phyloP scores from a whole-genome alignment of 2,888 invertebrate genomes.

The Amblyteles armatorius region DNA sequence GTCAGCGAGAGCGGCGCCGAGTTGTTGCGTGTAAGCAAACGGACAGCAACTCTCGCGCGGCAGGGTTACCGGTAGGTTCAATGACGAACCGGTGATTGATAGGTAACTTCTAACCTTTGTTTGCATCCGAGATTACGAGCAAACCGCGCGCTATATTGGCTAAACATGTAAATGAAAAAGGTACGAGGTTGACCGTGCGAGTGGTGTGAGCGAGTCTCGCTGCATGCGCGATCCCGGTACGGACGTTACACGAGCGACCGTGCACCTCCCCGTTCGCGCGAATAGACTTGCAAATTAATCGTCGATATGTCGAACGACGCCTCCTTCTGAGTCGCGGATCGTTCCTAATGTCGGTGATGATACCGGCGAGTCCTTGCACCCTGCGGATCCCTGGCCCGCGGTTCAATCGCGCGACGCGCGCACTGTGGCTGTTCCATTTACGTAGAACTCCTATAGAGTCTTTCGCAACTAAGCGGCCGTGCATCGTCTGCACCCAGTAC shows the following conservation, averaged over 20 bases:
- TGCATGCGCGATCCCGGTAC: neutral
- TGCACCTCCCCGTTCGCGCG: slow-evolving; percentile 11
- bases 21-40: slow-evolving; percentile 24
- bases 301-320: slow-evolving; percentile 72
- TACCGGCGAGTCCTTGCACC: slow-evolving; percentile 44
- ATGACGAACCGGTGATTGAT: slow-evolving; percentile 82
- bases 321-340: slow-evolving; percentile 34
- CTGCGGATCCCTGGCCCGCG: slow-evolving; percentile 60
- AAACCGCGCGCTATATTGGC: slow-evolving; percentile 71
- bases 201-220: neutral
- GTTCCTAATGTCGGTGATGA: slow-evolving; percentile 22
- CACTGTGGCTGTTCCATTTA: slow-evolving; percentile 29
- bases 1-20: slow-evolving; percentile 9
- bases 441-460: slow-evolving; percentile 21
- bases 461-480: slow-evolving; percentile 42
- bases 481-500: neutral
- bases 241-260: slow-evolving; percentile 1
- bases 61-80: slow-evolving; percentile 75
- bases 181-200: slow-evolving; percentile 56
- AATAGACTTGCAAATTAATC: slow-evolving; percentile 78
- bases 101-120: slow-evolving; percentile 82
- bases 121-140: slow-evolving; percentile 79
- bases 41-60: slow-evolving; percentile 35
- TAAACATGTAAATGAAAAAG: slow-evolving; percentile 76
- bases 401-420: slow-evolving; percentile 34